Evolutionary conservation across 2,888 invertebrate genomes (phyloP), one percentile per base, ranked within the genome.

Genomic region (Hyles lineata): DNA sequence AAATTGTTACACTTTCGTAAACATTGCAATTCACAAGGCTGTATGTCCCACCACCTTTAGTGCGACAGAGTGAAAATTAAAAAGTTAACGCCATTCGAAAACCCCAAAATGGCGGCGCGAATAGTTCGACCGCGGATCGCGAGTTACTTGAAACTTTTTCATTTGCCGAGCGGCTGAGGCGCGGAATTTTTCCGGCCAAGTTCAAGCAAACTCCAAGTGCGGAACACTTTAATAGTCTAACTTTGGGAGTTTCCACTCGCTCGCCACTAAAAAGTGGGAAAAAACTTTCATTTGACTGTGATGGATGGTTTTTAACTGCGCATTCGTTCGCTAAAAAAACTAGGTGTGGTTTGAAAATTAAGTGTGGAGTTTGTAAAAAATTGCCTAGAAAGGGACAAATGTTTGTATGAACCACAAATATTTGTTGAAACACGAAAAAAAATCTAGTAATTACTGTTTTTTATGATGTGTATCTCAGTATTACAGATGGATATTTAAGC

Each of bases 101-200:
- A 67, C 67, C 67, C 90, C 90, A 90, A 91, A 92, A 92, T 91
- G 92, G 90, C 88, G 86, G 81, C 80, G 82, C 80, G 84, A 89
- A 92, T 92, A 92, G 92, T 92, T 92, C 77, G 76, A 67, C 67
- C 84, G 91, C 86, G 89, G 89, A 77, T 78, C 77, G 84, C 88
- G 92, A 91, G 92, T 92, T 92, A 91, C 90, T 89, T 77, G 78
- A 71, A 85, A 92, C 90, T 92, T 92, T 92, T 92, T 91, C 92
- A 92, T 92, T 92, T 92, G 5, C 73, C 82, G 74, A 29, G 15
- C 17, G 62, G 58, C 72, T n/a, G 70, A 70, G 67, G 15, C 89
- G 89, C 89, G 88, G 86, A 89, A 91, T 92, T 92, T 92, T 92
- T 92, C 91, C 86, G 67, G 59, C 74, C 69, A 79, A 83, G 80